A percentile compares a stretch with the other conserved stretches of the same genome.
Evolutionary conservation across 2,888 invertebrate genomes (phyloP).

Genomic region (Hirtodrosophila histrioides): DNA sequence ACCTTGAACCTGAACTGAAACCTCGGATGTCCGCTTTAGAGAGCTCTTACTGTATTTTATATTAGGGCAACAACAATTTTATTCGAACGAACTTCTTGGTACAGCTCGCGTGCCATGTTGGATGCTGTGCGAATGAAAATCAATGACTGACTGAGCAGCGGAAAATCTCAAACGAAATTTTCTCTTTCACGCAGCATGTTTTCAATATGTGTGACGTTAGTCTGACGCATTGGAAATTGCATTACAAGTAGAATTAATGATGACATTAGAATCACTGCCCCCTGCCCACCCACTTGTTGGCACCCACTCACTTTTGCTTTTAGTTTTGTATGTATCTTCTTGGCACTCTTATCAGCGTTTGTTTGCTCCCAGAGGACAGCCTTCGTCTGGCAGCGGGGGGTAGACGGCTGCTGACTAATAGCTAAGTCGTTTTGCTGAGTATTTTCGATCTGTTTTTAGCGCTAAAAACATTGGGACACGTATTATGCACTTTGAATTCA

Average conservation of each 20-base stretch:
- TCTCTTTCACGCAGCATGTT: slow-evolving; percentile 23
- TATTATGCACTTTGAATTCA: slow-evolving; percentile 42
- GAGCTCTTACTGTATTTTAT: not conserved
- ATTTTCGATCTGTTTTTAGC: not conserved
- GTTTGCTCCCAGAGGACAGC: not conserved
- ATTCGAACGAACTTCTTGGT: slow-evolving; percentile 33
- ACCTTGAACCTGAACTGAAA: no score
- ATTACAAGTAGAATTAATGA: not conserved
- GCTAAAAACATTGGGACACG: slow-evolving; percentile 46
- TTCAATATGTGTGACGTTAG: slow-evolving; percentile 34
- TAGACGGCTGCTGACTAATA: slow-evolving; percentile 40
- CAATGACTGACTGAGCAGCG: slow-evolving; percentile 26
- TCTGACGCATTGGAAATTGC: not conserved
- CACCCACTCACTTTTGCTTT: slow-evolving; percentile 34
- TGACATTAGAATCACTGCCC: not conserved
- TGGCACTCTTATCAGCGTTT: not conserved
- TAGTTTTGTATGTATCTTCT: not conserved
- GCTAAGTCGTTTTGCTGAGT: slow-evolving; percentile 1
- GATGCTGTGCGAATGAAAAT: slow-evolving; percentile 10
- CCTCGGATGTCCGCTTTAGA: not conserved
- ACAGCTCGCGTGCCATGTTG: slow-evolving; percentile 34
- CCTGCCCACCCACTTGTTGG: slow-evolving; percentile 40
- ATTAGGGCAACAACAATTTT: not conserved
- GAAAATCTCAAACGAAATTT: not conserved
- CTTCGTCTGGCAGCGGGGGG: not conserved